phyloP scores from a whole-genome alignment of 30 jellyfish, hydroid and myxozoan species.

The Pseudorhiza aurosa region DNA sequence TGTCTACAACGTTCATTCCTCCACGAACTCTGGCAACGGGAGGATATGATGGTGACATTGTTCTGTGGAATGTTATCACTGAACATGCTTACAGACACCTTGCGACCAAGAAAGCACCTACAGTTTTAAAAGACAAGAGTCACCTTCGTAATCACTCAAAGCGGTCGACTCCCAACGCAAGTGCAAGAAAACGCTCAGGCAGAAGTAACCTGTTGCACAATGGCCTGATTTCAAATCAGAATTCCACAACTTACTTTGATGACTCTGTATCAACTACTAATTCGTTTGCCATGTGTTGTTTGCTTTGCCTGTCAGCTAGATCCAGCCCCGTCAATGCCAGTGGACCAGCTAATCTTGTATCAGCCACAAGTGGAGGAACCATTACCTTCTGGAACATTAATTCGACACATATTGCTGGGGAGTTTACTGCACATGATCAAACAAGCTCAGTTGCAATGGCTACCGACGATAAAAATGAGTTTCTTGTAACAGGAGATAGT shows the following conservation, averaged over 20 bases:
- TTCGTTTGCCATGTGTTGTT: slow-evolving; percentile 55
- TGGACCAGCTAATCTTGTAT: slow-evolving; percentile 67
- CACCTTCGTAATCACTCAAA: neutral
- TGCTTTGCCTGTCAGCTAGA: slow-evolving; percentile 39
- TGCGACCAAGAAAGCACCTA: slow-evolving; percentile 39
- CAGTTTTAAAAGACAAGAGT: slow-evolving; percentile 8
- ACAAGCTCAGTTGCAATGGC: slow-evolving; percentile 72
- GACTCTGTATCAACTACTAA: slow-evolving; percentile 27
- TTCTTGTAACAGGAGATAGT: slow-evolving; percentile 78
- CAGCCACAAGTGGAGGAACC: slow-evolving; percentile 67
- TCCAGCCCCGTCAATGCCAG: slow-evolving; percentile 37
- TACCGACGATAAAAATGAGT: slow-evolving; percentile 53
- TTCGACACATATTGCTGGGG: slow-evolving; percentile 55
- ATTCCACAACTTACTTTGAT: neutral
- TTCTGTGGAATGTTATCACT: slow-evolving; percentile 82
- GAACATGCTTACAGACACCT: slow-evolving; percentile 76
- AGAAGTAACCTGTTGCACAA: neutral
- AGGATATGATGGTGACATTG: slow-evolving; percentile 90
- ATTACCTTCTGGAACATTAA: slow-evolving; percentile 85
- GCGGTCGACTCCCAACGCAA: slow-evolving; percentile 1
- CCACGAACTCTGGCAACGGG: slow-evolving; percentile 91
- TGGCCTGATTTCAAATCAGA: neutral
- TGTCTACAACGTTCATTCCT: slow-evolving; percentile 68
- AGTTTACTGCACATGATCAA: slow-evolving; percentile 70
- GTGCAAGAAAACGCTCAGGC: slow-evolving; percentile 24